Percentiles rank a stretch among this genome's conserved stretches.
Evolutionary conservation across 2,797 vertebrate genomes (phyloP).

Genomic region (Morus bassanus): DNA sequence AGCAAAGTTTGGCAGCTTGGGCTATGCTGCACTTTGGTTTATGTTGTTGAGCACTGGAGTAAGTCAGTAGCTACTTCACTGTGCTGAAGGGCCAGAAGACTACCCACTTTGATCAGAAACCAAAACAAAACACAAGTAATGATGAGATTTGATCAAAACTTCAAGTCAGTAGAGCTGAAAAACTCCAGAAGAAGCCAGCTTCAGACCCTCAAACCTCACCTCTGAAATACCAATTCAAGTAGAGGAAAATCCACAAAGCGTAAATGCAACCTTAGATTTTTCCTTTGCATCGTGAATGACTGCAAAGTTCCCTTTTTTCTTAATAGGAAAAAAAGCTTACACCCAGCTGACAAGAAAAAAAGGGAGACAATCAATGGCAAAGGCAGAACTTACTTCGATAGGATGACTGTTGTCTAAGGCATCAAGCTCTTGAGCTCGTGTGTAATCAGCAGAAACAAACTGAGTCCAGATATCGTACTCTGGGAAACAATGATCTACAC

Average conservation of each 20-base stretch:
- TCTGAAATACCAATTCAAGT: not conserved
- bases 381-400: conserved; percentile 85
- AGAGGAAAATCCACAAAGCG: not conserved
- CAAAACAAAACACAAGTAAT: not conserved
- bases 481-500: conserved; percentile 98
- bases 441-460: conserved; percentile 98
- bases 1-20: not conserved
- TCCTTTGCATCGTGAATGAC: rapidly evolving
- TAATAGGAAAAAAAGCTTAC: not conserved
- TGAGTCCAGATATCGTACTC: conserved; percentile 99
- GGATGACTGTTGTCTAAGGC: conserved; percentile 98
- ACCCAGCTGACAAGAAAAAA: not conserved
- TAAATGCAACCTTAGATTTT: not conserved
- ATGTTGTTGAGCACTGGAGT: not conserved
- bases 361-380: not conserved
- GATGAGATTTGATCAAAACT: not conserved
- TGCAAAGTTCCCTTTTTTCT: not conserved
- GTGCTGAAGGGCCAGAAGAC: not conserved
- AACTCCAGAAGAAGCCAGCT: not conserved
- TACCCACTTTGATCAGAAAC: not conserved
- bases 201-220: not conserved
- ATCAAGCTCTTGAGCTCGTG: conserved; percentile 94
- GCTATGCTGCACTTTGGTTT: not conserved
- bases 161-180: not conserved
- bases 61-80: not conserved